A percentile compares a stretch with the other conserved stretches of the same genome.
phyloP scores from a whole-genome alignment of 2,797 vertebrate genomes.

The Poecilia gillii region DNA sequence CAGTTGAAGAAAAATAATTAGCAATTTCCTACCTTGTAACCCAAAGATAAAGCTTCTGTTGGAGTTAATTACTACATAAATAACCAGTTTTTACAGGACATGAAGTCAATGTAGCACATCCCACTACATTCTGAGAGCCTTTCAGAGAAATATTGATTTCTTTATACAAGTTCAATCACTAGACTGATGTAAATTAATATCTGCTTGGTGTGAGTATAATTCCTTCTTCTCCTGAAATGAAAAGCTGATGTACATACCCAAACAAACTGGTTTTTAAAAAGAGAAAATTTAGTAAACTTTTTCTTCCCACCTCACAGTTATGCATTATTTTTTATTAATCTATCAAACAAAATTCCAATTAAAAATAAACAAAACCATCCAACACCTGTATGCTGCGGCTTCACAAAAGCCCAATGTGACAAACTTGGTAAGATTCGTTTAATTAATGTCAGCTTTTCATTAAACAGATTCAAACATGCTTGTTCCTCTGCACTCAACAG shows the following conservation, averaged over 20 bases:
- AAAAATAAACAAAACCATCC: not conserved
- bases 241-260: not conserved
- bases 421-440: not conserved
- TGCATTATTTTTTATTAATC: not conserved
- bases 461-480: not conserved
- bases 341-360: not conserved
- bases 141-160: not conserved
- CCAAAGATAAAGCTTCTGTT: not conserved
- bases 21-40: not conserved
- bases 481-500: slow-evolving; percentile 20
- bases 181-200: not conserved
- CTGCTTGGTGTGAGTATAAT: not conserved
- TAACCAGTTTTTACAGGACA: not conserved
- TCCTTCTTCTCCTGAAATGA: not conserved
- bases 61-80: not conserved
- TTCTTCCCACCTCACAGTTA: not conserved
- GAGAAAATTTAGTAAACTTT: no score
- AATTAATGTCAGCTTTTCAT: not conserved
- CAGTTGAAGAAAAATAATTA: not conserved
- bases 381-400: not conserved
- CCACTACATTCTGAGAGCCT: not conserved
- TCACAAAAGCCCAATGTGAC: not conserved
- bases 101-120: slow-evolving; percentile 1
- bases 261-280: not conserved
- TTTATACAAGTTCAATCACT: not conserved